Conservation (phyloP, 2,797 vertebrate genomes). For the Scolopax rusticola region DNA sequence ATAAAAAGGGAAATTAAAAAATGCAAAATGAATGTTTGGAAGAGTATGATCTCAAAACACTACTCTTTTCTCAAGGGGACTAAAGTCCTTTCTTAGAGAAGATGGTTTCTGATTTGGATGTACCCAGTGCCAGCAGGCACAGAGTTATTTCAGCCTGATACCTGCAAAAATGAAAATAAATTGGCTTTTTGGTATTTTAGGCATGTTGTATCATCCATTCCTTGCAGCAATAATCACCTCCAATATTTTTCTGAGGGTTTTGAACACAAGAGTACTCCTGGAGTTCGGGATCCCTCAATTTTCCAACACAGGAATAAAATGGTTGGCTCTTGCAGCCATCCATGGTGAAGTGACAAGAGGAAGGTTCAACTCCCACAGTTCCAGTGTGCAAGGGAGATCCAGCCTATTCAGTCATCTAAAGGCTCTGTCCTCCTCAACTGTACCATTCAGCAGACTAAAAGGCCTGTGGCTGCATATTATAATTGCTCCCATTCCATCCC, state of each 20-base stretch:
- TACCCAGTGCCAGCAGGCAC: neutral
- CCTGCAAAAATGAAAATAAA: neutral
- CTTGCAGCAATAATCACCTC: neutral
- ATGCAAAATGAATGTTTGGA: neutral
- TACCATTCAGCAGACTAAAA: neutral
- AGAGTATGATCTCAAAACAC: neutral
- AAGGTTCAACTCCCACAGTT: neutral
- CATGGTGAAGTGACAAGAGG: neutral
- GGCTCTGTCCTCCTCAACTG: neutral
- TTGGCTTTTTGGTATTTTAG: neutral
- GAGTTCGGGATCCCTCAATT: neutral
- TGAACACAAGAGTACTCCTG: neutral
- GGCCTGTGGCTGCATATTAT: neutral
- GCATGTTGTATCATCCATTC: neutral
- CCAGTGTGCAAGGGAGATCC: neutral
- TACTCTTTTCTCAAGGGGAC: neutral
- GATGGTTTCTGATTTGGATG: neutral
- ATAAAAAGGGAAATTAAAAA: neutral
- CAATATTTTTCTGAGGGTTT: neutral
- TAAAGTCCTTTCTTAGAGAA: neutral
- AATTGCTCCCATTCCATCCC: neutral
- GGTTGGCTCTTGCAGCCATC: neutral
- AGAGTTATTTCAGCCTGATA: neutral
- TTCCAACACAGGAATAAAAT: neutral
- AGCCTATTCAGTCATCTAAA: neutral